phyloP scores from a whole-genome alignment of 2,113 vertebrate species.

The Zapus hudsonius region DNA sequence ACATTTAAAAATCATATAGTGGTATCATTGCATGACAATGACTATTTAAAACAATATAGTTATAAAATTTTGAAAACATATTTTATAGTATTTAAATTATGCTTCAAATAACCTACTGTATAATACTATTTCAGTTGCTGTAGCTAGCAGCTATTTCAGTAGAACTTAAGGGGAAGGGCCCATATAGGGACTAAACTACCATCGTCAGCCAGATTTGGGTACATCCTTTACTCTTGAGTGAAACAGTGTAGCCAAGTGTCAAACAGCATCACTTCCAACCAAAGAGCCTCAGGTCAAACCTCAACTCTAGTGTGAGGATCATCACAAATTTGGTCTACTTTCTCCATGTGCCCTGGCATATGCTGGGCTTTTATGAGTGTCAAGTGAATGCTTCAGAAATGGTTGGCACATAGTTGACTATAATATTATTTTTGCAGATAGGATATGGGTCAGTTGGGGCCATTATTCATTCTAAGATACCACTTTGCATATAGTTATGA shows the following conservation, averaged over 20 bases:
- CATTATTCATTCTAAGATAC: background rate
- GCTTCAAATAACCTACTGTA: no score
- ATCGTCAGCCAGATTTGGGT: no score
- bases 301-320: no score
- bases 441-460: background rate
- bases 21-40: no score
- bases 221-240: no score
- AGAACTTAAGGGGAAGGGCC: no score
- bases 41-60: no score
- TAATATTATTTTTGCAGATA: background rate
- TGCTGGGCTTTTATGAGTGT: background rate
- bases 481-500: background rate
- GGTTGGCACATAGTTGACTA: background rate
- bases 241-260: background rate
- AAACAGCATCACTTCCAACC: background rate
- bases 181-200: no score
- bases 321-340: background rate
- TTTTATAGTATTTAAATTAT: no score
- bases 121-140: no score
- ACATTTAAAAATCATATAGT: background rate
- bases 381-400: background rate
- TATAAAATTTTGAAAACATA: no score
- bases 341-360: background rate
- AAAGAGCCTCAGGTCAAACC: background rate
- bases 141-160: no score